Conservation (phyloP, 1,140 invertebrate genomes). For the Hylaeus anthracinus region DNA sequence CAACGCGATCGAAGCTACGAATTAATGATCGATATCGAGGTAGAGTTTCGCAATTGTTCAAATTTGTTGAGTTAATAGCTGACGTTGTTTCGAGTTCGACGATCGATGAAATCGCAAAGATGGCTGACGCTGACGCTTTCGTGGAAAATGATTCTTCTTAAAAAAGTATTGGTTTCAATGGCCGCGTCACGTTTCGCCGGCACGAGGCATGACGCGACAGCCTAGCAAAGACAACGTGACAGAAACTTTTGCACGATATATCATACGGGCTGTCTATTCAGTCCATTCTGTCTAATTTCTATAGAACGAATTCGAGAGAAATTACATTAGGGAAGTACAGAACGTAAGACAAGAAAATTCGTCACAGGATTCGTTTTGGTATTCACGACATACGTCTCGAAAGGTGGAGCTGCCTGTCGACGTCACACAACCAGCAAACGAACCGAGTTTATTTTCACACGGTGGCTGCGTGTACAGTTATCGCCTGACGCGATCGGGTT, state of each 20-base stretch:
- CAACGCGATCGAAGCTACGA: no score
- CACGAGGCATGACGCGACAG: neutral
- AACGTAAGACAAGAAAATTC: neutral
- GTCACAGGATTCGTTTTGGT: neutral
- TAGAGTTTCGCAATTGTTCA: neutral
- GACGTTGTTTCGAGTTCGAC: neutral
- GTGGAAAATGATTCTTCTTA: conserved; percentile 9
- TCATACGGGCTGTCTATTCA: neutral
- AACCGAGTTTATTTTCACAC: conserved; percentile 26
- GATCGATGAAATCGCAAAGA: neutral
- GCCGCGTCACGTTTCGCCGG: neutral
- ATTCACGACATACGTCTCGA: neutral
- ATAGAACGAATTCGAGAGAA: no score
- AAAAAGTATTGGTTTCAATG: conserved; percentile 4
- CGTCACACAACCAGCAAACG: neutral
- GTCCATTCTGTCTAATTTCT: neutral
- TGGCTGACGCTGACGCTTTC: neutral
- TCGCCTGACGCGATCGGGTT: conserved; percentile 17
- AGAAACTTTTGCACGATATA: neutral
- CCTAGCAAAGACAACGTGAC: no score
- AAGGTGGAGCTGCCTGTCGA: neutral
- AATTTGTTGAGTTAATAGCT: neutral
- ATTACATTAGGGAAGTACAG: no score
- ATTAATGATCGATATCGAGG: no score
- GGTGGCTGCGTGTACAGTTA: conserved; percentile 30